Conservation (phyloP, 1,140 invertebrate species). For the Tetragonula clypearis region DNA sequence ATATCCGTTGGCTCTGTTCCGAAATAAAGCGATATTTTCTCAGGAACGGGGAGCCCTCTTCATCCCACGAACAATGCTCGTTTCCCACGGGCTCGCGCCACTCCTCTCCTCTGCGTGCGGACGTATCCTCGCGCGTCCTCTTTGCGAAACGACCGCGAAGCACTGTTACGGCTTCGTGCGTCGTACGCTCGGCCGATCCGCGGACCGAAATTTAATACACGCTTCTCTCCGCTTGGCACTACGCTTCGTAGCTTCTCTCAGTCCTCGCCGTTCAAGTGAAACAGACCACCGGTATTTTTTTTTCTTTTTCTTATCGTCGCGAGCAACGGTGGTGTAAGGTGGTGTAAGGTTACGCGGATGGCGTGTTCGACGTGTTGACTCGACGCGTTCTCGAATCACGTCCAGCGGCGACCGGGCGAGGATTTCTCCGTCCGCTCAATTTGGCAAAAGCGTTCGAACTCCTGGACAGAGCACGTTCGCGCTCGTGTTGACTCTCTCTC, state of each 20-base stretch:
- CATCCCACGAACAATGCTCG: neutral
- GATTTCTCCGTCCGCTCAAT: slow-evolving; percentile 11
- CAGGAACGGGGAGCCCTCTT: neutral
- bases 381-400: neutral
- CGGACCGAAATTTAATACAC: slow-evolving; percentile 59
- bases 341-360: slow-evolving; percentile 23
- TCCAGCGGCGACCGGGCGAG: too few species aligned
- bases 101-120: too few species aligned
- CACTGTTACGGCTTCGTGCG: slow-evolving; percentile 64
- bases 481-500: neutral
- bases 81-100: slow-evolving; percentile 41
- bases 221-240: neutral
- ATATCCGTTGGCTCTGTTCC: slow-evolving; percentile 57
- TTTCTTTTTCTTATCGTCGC: too few species aligned
- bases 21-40: slow-evolving; percentile 56
- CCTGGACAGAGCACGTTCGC: neutral
- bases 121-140: neutral
- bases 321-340: neutral
- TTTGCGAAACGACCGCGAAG: neutral
- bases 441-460: neutral
- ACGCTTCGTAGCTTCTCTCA: neutral
- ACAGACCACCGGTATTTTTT: slow-evolving; percentile 22
- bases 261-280: too few species aligned
- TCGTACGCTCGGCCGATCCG: slow-evolving; percentile 56
- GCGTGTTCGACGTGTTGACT: too few species aligned